A percentile compares a stretch with the other conserved stretches of the same genome.
Conservation (phyloP, 2,888 invertebrate species). For the Lepidochrysops patricia region DNA sequence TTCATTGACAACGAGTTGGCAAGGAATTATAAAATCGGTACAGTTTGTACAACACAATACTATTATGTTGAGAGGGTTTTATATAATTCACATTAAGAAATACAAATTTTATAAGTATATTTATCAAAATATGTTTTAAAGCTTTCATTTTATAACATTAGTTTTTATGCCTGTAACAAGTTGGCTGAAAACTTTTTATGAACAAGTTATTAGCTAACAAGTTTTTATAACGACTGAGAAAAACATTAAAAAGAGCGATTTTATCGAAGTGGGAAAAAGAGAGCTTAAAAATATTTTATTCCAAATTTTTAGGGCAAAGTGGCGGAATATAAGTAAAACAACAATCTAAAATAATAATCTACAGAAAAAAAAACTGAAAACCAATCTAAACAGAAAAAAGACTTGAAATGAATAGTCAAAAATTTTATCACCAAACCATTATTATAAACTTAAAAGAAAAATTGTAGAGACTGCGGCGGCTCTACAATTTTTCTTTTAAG, state of each 20-base stretch:
- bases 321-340: background rate
- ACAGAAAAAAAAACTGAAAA: background rate
- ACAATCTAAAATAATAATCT: background rate
- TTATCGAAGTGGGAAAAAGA: background rate
- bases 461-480: too few relatives aligned
- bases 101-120: conserved; percentile 12
- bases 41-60: conserved; percentile 3
- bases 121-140: conserved; percentile 62
- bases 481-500: too few relatives aligned
- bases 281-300: background rate
- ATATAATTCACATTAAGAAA: background rate
- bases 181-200: background rate
- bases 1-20: too few relatives aligned
- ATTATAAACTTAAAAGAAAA: too few relatives aligned
- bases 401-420: too few relatives aligned
- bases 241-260: background rate
- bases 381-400: too few relatives aligned
- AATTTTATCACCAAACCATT: too few relatives aligned
- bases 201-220: background rate
- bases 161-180: background rate
- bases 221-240: conserved; percentile 23
- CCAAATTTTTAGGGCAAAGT: background rate
- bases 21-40: background rate
- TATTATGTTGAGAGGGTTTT: conserved; percentile 23
- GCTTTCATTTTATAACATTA: conserved; percentile 61